These are phyloP conservation scores for Numenius arquata DNA, from an alignment of 2,113 vertebrate species.

Conservation along the genomic window DNA sequence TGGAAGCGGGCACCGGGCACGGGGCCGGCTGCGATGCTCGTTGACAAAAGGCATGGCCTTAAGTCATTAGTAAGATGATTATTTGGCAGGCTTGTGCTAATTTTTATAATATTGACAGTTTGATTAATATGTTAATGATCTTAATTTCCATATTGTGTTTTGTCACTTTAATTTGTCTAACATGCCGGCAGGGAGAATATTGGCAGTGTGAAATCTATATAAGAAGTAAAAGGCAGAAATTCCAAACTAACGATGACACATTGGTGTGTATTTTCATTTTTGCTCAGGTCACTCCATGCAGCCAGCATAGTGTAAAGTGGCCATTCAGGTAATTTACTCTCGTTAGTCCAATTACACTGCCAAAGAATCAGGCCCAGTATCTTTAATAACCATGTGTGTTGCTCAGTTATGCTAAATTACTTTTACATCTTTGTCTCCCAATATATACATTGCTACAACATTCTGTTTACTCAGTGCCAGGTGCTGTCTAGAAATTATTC, in stretches of 20 bases:
- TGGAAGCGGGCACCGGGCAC: background rate
- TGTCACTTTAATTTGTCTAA: conserved; percentile 35
- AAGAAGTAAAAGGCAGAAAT: background rate
- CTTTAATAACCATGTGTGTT: background rate
- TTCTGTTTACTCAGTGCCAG: background rate
- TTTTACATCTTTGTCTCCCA: background rate
- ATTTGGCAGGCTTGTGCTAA: background rate
- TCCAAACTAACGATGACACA: background rate
- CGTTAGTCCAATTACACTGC: background rate
- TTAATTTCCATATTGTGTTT: conserved; percentile 46
- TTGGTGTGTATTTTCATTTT: background rate
- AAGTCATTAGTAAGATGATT: background rate
- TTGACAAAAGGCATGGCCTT: background rate
- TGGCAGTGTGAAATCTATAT: conserved; percentile 8
- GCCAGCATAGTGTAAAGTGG: background rate
- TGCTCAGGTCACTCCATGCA: background rate
- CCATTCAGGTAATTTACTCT: fast-evolving
- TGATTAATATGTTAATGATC: conserved; percentile 54
- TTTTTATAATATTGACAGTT: conserved; percentile 38
- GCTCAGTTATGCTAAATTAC: background rate
- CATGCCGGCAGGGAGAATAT: background rate
- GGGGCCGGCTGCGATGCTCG: background rate
- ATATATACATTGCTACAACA: fast-evolving
- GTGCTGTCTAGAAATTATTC: background rate
- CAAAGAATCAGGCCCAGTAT: background rate